phyloP scores from a whole-genome alignment of 2,888 invertebrate genomes.

The Hetaerina titia region DNA sequence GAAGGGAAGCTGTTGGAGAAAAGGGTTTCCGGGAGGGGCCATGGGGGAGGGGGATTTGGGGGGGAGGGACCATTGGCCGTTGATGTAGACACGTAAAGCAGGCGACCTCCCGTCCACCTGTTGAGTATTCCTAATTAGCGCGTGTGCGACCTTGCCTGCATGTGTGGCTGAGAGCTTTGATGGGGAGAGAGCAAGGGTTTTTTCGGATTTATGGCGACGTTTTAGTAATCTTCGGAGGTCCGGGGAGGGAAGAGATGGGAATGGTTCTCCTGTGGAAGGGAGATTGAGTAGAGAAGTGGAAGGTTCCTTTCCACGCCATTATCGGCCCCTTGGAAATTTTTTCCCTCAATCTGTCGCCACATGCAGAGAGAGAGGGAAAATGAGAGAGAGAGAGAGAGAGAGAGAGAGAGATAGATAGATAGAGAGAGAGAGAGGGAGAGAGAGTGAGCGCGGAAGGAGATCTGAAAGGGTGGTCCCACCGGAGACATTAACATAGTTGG shows the following conservation, averaged over 20 bases:
- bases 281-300: slow-evolving; percentile 5
- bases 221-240: neutral
- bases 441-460: no score
- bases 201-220: slow-evolving; percentile 16
- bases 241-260: neutral
- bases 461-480: neutral
- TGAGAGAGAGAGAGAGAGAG: no score
- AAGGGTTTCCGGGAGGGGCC: neutral
- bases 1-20: neutral
- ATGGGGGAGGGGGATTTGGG: neutral
- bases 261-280: neutral
- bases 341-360: neutral
- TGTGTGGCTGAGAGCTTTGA: slow-evolving; percentile 60
- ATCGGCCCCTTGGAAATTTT: neutral
- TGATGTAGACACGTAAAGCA: slow-evolving; percentile 21
- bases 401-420: no score
- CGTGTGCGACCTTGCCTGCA: slow-evolving; percentile 39
- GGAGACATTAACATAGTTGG: neutral
- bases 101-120: slow-evolving; percentile 27
- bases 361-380: neutral
- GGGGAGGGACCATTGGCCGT: neutral
- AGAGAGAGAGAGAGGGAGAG: no score
- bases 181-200: neutral
- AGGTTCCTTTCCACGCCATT: neutral
- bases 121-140: slow-evolving; percentile 64